Evolutionary conservation across 2,113 vertebrate species (phyloP), one percentile per base, ranked within the genome.

Genomic region (Rousettus leschenaultii): DNA sequence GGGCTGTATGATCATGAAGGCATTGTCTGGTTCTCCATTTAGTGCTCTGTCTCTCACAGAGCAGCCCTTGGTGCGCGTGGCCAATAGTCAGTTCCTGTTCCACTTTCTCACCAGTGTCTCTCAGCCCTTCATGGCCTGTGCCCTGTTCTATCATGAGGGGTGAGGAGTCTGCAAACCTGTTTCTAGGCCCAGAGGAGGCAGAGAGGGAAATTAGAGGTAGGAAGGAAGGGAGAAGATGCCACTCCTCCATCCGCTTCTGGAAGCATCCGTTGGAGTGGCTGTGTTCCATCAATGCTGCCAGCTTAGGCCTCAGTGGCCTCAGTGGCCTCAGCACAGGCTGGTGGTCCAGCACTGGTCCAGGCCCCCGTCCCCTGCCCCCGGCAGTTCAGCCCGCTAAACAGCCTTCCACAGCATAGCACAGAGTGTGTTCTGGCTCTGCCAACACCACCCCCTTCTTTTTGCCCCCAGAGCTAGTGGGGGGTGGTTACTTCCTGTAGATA

Each of bases 321-420:
- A 8, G 43, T 8, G 71, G 30, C 40, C 33, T 75, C 8, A 8
- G 43, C 7, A 33, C 55, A 22, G n/a, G 86, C 55, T 77, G 71
- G 43, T 30, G 33, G 40, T 48, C 86, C n/a, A n/a, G n/a, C n/a
- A n/a, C n/a, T n/a, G n/a, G n/a, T 5, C 10, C 30, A 33, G 30
- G 21, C 7, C 30, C 14, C 12, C 53, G 7, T 2, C 14, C 40
- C 71, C 26, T 5, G 1, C 16, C 30, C 45, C 4, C 5, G 7
- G 53, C 24, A 15, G 40, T 26, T 55, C 22, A n/a, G 55, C 33
- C 43, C 7, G 19, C 66, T 0, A 26, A 71, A 51, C n/a, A 15
- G 12, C 10, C 51, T 15, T 30, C 65, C 48, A 21, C 10, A 70
- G 65, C 65, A 53, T n/a, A 45, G 80, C 59, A n/a, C 40, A 48